A percentile compares a stretch with the other conserved stretches of the same genome.
These are phyloP conservation scores for Actias luna DNA, from an alignment of 2,888 invertebrate genomes.

Conservation along the genomic window DNA sequence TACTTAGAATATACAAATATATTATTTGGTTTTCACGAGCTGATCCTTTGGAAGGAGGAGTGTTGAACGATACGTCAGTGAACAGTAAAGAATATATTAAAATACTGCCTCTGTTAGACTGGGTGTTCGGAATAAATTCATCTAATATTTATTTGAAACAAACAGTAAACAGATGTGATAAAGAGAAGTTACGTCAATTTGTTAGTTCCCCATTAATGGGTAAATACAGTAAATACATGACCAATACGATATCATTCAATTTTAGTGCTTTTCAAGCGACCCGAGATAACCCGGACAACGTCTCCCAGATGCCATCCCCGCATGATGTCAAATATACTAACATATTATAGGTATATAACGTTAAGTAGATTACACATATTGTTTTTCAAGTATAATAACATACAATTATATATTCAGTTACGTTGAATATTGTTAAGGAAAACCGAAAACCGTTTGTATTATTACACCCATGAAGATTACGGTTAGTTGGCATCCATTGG, in stretches of 20 bases:
- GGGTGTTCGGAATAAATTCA: background rate
- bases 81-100: background rate
- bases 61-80: background rate
- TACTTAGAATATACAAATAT: background rate
- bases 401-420: background rate
- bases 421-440: slow-evolving; percentile 1
- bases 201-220: slow-evolving; percentile 72
- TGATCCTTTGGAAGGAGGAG: no score
- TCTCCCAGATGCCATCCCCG: slow-evolving; percentile 65
- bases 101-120: background rate
- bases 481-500: background rate
- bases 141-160: slow-evolving; percentile 17
- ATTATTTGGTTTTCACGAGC: background rate
- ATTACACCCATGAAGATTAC: background rate
- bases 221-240: slow-evolving; percentile 71
- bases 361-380: background rate
- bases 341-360: slow-evolving; percentile 26
- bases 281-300: slow-evolving; percentile 71
- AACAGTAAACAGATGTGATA: slow-evolving; percentile 36
- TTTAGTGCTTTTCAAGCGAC: slow-evolving; percentile 79
- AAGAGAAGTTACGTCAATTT: slow-evolving; percentile 61
- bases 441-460: background rate
- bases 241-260: slow-evolving; percentile 78
- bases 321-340: slow-evolving; percentile 29
- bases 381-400: background rate